These are phyloP conservation scores for Apamea sordens DNA, from an alignment of 2,888 invertebrate species.

Conservation along the genomic window DNA sequence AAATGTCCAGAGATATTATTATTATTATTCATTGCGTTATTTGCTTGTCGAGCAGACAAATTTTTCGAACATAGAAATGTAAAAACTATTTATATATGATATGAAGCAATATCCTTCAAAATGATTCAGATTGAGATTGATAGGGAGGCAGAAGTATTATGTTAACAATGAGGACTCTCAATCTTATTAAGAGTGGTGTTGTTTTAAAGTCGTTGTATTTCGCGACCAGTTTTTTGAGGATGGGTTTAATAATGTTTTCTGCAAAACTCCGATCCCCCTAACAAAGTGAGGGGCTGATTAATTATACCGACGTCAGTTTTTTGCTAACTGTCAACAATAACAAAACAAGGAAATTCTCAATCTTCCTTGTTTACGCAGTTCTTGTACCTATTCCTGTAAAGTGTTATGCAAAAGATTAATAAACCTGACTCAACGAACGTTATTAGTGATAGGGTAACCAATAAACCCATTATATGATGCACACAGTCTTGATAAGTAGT, in stretches of 20 bases:
- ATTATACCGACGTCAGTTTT: not conserved
- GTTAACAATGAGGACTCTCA: not conserved
- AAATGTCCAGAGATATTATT: too few relatives aligned
- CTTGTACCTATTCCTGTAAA: slow-evolving; percentile 25
- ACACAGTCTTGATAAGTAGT: not conserved
- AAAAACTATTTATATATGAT: too few relatives aligned
- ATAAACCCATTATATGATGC: not conserved
- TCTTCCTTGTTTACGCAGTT: not conserved
- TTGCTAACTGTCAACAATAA: slow-evolving; percentile 3
- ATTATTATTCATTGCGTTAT: too few relatives aligned
- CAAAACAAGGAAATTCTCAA: slow-evolving; percentile 4
- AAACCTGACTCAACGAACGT: slow-evolving; percentile 12
- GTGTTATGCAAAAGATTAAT: not conserved
- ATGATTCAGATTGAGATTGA: too few relatives aligned
- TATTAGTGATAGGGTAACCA: not conserved
- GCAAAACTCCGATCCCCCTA: not conserved
- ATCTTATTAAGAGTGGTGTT: not conserved
- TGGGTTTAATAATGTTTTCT: not conserved
- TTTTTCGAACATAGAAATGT: too few relatives aligned
- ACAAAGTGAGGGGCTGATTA: not conserved
- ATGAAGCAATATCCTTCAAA: too few relatives aligned
- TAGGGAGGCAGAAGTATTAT: not conserved
- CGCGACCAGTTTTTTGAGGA: not conserved
- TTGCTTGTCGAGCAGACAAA: too few relatives aligned
- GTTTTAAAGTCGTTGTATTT: not conserved